phyloP scores from a whole-genome alignment of 1,140 invertebrate species.

The Saccostrea cuccullata region DNA sequence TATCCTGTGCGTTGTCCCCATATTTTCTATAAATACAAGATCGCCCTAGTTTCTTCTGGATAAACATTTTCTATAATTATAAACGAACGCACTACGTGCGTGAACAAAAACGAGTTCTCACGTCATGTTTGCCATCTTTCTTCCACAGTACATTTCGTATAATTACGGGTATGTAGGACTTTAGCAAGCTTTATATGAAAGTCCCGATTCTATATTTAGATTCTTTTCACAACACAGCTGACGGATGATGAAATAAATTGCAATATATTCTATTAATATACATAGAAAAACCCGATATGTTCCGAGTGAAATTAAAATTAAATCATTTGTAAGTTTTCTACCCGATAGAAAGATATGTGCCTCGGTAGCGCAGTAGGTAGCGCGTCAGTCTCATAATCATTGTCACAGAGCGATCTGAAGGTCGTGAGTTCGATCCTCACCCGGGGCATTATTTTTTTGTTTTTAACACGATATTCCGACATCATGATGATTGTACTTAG shows the following conservation, averaged over 20 bases:
- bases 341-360: not conserved
- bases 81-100: not conserved
- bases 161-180: not conserved
- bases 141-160: not conserved
- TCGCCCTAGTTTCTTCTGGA: not conserved
- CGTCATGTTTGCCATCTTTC: not conserved
- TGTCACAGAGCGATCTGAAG: constrained; percentile 55
- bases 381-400: constrained; percentile 68
- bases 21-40: not conserved
- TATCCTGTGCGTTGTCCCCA: not conserved
- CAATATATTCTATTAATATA: not conserved
- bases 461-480: not conserved
- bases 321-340: not conserved
- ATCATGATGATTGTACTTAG: no score
- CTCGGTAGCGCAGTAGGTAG: constrained; percentile 69
- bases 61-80: not conserved
- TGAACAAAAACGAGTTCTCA: not conserved
- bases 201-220: not conserved
- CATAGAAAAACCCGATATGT: not conserved
- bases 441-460: constrained; percentile 53
- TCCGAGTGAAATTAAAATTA: constrained; percentile 1
- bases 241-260: not conserved
- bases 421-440: constrained; percentile 68
- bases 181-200: not conserved
- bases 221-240: not conserved